Conservation (phyloP, 2,888 invertebrate species). For the Cataglyphis albicans region DNA sequence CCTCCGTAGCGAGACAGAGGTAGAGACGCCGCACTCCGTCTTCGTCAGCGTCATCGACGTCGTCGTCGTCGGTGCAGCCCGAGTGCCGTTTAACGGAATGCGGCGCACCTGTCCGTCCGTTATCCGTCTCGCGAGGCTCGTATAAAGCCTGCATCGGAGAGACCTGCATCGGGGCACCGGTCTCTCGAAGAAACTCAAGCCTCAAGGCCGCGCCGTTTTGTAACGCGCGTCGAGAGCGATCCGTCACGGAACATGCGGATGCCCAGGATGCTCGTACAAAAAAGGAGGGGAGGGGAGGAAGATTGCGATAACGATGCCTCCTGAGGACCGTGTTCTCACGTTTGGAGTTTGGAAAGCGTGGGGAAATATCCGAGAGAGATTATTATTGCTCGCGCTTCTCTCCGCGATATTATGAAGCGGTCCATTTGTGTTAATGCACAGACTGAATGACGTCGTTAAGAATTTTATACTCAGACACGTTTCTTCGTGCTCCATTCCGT, state of each 20-base stretch:
- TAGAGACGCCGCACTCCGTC: not conserved
- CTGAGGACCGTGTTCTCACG: slow-evolving; percentile 41
- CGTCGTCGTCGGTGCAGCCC: slow-evolving; percentile 35
- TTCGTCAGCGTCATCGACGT: not conserved
- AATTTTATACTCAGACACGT: not conserved
- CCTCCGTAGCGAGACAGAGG: not conserved
- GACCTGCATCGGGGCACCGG: not conserved
- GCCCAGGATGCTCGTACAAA: not conserved
- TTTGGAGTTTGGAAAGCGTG: slow-evolving; percentile 32
- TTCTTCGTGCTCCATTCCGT: not conserved
- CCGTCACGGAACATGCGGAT: slow-evolving; percentile 1
- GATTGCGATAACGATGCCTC: slow-evolving; percentile 41
- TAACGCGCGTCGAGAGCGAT: slow-evolving; percentile 36
- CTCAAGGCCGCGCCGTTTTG: slow-evolving; percentile 46
- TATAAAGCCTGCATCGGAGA: not conserved
- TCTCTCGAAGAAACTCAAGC: slow-evolving; percentile 35
- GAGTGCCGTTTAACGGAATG: slow-evolving; percentile 66
- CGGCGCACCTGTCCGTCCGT: slow-evolving; percentile 70
- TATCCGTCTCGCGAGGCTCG: slow-evolving; percentile 50
- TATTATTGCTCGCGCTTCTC: slow-evolving; percentile 14
- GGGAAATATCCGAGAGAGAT: slow-evolving; percentile 27
- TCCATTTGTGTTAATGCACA: not conserved
- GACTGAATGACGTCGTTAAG: slow-evolving; percentile 4
- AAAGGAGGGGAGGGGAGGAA: not conserved
- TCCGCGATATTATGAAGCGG: not conserved